These are phyloP conservation scores for Chaetodon trifasciatus DNA, from an alignment of 2,797 vertebrate genomes.

Conservation along the genomic window DNA sequence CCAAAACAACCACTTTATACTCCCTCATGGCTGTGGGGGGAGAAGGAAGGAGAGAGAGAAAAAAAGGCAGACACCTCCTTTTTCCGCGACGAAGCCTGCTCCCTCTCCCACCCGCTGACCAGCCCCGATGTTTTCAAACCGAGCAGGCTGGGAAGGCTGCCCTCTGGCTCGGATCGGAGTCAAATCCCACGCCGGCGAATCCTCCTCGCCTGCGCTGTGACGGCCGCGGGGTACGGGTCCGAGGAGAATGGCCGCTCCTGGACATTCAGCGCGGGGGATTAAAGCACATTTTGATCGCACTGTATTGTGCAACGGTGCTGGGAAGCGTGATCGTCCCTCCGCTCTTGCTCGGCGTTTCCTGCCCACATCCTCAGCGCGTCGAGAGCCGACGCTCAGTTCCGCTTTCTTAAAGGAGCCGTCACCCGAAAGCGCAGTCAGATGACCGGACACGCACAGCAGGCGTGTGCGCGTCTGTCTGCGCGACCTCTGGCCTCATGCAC, in stretches of 20 bases:
- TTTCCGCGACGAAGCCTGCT: slow-evolving; percentile 67
- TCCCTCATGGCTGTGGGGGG: slow-evolving; percentile 87
- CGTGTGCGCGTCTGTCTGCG: slow-evolving; percentile 3
- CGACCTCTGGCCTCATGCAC: slow-evolving; percentile 31
- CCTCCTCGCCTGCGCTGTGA: slow-evolving; percentile 37
- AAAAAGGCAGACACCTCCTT: slow-evolving; percentile 72
- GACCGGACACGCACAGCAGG: slow-evolving; percentile 12
- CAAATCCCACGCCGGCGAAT: slow-evolving; percentile 48
- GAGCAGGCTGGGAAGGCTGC: slow-evolving; percentile 67
- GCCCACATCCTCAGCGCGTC: slow-evolving; percentile 85
- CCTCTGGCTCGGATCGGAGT: slow-evolving; percentile 54
- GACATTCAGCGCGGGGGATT: slow-evolving; percentile 61
- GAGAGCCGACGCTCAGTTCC: slow-evolving; percentile 73
- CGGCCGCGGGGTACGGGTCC: slow-evolving; percentile 51
- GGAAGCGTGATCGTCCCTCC: slow-evolving; percentile 79
- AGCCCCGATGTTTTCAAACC: slow-evolving; percentile 79
- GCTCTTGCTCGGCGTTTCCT: slow-evolving; percentile 82
- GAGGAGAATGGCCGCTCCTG: slow-evolving; percentile 51
- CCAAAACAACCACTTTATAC: slow-evolving; percentile 96
- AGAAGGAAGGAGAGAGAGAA: neutral
- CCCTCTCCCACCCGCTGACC: slow-evolving; percentile 65
- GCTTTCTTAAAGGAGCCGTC: slow-evolving; percentile 85
- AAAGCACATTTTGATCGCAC: slow-evolving; percentile 68
- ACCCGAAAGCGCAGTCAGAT: slow-evolving; percentile 32
- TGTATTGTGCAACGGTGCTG: slow-evolving; percentile 70